These are phyloP conservation scores for Pelmatolapia mariae DNA, from an alignment of 2,113 vertebrate species.

Conservation along the genomic window DNA sequence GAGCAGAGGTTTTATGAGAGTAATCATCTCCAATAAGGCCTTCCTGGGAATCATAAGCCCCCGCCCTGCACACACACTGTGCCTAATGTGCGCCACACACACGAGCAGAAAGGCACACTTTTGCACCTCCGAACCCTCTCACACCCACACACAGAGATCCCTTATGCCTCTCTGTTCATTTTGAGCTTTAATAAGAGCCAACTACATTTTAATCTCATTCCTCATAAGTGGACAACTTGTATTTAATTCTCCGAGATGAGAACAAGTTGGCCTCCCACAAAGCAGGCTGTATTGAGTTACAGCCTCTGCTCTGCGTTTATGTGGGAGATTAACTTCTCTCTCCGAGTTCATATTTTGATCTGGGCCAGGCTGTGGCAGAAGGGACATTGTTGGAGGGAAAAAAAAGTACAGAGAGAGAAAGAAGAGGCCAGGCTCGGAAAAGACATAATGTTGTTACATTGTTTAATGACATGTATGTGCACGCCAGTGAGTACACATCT, in stretches of 20 bases:
- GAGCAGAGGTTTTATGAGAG: slow-evolving; percentile 73
- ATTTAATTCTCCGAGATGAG: slow-evolving; percentile 62
- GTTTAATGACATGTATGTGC: slow-evolving; percentile 1
- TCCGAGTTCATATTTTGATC: slow-evolving; percentile 55
- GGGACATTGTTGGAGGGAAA: neutral
- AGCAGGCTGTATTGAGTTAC: slow-evolving; percentile 52
- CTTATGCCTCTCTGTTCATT: slow-evolving; percentile 37
- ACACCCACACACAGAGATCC: neutral
- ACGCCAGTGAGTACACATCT: neutral
- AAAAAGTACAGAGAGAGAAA: neutral
- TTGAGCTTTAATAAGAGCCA: slow-evolving; percentile 56
- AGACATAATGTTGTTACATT: slow-evolving; percentile 10
- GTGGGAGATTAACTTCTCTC: slow-evolving; percentile 59
- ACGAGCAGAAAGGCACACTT: slow-evolving; percentile 9
- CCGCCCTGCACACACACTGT: slow-evolving; percentile 42
- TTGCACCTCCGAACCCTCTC: slow-evolving; percentile 24
- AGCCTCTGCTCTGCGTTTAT: slow-evolving; percentile 45
- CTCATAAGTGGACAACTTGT: slow-evolving; percentile 61
- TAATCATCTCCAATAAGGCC: slow-evolving; percentile 71
- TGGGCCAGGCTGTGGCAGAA: slow-evolving; percentile 16
- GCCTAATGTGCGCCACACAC: slow-evolving; percentile 25
- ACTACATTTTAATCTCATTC: slow-evolving; percentile 65
- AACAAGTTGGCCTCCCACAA: slow-evolving; percentile 58
- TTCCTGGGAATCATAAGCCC: slow-evolving; percentile 54
- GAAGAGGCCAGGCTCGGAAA: neutral